Evolutionary conservation across 2,797 vertebrate species (phyloP).

Genomic region (Falco cherrug): DNA sequence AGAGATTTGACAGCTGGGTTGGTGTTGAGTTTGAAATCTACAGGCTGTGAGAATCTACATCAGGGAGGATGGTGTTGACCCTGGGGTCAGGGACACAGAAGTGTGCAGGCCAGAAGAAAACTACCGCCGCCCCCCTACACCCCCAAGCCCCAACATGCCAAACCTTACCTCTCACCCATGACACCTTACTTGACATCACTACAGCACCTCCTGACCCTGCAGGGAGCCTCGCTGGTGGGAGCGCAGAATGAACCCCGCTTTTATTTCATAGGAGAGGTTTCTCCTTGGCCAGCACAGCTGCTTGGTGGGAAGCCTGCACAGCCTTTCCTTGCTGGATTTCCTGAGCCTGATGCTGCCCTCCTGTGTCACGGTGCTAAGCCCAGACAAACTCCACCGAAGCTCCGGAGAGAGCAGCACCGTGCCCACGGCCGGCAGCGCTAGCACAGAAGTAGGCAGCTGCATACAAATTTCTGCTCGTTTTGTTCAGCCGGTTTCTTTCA

Average conservation of each 20-base stretch:
- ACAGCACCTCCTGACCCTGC: background rate
- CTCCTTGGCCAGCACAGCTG: background rate
- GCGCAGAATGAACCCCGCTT: background rate
- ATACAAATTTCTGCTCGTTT: background rate
- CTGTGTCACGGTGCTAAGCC: background rate
- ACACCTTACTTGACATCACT: background rate
- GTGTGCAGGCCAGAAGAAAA: background rate
- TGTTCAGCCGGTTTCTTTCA: background rate
- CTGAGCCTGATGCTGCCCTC: slow-evolving; percentile 22
- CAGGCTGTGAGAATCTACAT: fast-evolving
- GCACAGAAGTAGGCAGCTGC: background rate
- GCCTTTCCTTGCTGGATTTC: background rate
- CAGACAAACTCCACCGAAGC: background rate
- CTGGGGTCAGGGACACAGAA: background rate
- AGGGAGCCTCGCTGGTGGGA: fast-evolving
- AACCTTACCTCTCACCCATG: background rate
- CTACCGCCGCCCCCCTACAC: fast-evolving
- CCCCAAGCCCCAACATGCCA: background rate
- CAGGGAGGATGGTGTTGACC: background rate
- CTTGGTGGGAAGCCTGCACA: background rate
- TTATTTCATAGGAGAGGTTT: background rate
- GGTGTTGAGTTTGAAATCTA: background rate
- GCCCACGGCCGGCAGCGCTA: fast-evolving
- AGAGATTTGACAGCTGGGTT: background rate
- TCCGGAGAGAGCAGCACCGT: background rate